Evolutionary conservation across 2,888 invertebrate genomes (phyloP), one percentile per base, ranked within the genome.

Genomic region (Automeris io): DNA sequence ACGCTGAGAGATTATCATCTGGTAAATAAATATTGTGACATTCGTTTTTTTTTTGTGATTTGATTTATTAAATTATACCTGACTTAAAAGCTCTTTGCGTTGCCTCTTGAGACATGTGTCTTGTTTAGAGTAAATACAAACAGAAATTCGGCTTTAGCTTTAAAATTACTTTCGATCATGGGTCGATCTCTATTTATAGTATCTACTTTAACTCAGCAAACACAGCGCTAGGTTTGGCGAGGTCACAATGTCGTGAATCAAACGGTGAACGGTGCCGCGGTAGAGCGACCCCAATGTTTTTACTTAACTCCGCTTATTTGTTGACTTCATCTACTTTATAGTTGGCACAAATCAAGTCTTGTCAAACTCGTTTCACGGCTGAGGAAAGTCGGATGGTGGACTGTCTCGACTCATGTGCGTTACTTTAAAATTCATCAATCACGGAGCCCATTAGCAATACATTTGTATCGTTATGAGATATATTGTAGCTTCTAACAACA

Each of bases 191-290:
- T n/a, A n/a, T 29, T 29, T 3, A 29, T 29, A 8, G 8, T 16
- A 29, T 29, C 5, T 29, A 13, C 29, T 13, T 29, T 29, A n/a
- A n/a, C 16, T 2, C 13, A 29, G 16, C 29, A n/a, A 29, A 16
- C n/a, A n/a, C n/a, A n/a, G n/a, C 29, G 29, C n/a, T 16, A n/a
- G n/a, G 39, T 42, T 43, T 45, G 42, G 47, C 58, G 59, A 61
- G 61, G 61, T 57, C 61, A 47, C 45, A n/a, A 50, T 51, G 54
- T 54, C 52, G 42, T 35, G 39, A 46, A 43, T 43, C 40, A 39
- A 41, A 47, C 49, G 22, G 31, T 23, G 60, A 60, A 43, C 37
- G 51, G 52, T 40, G 52, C n/a, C n/a, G n/a, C n/a, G n/a, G n/a
- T n/a, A n/a, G 47, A 29, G 13, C 29, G 29, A 29, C 31, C 31